These are phyloP conservation scores for Alectura lathami DNA, from an alignment of 2,113 vertebrate genomes.

Conservation along the genomic window DNA sequence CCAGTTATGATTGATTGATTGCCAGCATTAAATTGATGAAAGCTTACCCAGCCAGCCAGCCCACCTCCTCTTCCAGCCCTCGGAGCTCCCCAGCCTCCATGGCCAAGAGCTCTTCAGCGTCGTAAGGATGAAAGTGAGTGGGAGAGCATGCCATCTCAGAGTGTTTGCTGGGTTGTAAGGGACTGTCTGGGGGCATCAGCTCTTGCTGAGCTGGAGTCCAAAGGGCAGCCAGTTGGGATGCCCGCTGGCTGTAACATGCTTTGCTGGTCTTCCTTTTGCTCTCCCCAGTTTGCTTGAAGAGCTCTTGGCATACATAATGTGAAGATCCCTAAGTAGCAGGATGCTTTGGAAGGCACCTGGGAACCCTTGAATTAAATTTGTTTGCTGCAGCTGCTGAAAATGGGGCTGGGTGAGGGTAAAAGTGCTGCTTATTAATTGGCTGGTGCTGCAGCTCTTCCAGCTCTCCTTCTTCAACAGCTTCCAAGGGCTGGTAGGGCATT, in stretches of 20 bases:
- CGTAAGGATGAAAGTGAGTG: neutral
- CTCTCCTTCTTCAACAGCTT: neutral
- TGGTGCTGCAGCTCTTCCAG: neutral
- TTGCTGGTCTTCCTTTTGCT: conserved; percentile 4
- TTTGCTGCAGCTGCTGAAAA: conserved; percentile 26
- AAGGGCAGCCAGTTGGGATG: neutral
- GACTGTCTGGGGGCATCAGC: neutral
- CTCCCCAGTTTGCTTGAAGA: neutral
- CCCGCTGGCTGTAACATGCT: neutral
- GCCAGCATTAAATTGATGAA: neutral
- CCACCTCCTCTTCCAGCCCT: neutral
- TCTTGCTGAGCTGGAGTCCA: neutral
- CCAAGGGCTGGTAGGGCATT: neutral
- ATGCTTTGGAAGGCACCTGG: conserved; percentile 32
- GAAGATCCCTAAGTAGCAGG: conserved; percentile 12
- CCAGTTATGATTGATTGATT: neutral
- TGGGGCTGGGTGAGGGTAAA: neutral
- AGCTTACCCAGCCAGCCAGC: neutral
- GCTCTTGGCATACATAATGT: neutral
- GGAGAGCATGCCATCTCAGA: neutral
- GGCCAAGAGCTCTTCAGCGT: neutral
- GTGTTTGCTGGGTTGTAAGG: neutral
- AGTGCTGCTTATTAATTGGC: conserved; percentile 24
- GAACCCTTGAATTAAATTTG: conserved; percentile 31
- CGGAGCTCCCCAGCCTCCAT: neutral